Evolutionary conservation across 2,888 invertebrate genomes (phyloP).

Genomic region (Malthinus seriepunctatus): DNA sequence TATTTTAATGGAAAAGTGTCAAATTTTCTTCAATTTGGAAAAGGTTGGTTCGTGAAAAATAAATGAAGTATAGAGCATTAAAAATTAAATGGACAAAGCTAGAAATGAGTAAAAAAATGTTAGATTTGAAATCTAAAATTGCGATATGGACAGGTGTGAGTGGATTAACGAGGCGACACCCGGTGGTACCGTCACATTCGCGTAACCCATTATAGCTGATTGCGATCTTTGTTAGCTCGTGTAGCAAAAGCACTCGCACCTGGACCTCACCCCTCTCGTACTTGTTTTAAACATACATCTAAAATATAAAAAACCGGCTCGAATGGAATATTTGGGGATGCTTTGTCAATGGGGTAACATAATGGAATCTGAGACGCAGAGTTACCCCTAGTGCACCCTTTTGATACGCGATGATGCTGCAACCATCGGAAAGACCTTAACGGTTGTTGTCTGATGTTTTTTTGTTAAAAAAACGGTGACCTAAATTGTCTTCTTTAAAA

Average conservation of each 20-base stretch:
- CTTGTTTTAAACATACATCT: conserved; percentile 40
- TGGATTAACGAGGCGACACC: conserved; percentile 32
- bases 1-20: no score
- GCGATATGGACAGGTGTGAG: conserved; percentile 33
- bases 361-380: conserved; percentile 55
- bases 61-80: no score
- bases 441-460: conserved; percentile 36
- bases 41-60: no score
- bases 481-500: conserved; percentile 12
- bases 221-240: conserved; percentile 53
- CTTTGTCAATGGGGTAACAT: conserved; percentile 54
- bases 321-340: conserved; percentile 52
- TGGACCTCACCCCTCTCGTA: conserved; percentile 54
- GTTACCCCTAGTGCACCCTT: conserved; percentile 54
- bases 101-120: no score
- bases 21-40: no score
- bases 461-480: conserved; percentile 16
- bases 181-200: conserved; percentile 31
- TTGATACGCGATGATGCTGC: conserved; percentile 54
- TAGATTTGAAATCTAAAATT: conserved; percentile 6
- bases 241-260: conserved; percentile 52
- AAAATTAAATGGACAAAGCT: no score
- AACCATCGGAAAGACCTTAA: conserved; percentile 37
- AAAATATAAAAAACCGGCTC: conserved; percentile 50
- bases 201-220: conserved; percentile 51